Evolutionary conservation across 2,888 invertebrate species (phyloP), one percentile per base, ranked within the genome.

Genomic region (Epinotia bilunana): DNA sequence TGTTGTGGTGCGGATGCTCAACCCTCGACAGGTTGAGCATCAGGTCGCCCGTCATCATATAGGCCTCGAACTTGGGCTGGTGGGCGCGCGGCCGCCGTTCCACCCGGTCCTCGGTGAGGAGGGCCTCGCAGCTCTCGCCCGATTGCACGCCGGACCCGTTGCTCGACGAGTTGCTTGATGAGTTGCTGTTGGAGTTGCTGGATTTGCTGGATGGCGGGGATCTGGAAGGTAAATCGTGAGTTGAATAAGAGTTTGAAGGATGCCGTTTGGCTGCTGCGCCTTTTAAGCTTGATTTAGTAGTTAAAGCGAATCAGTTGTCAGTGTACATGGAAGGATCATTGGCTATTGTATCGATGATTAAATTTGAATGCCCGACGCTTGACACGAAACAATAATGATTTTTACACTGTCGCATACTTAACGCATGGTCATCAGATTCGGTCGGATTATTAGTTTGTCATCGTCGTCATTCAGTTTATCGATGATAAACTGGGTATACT

Each of bases 1-100:
- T 93, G 79, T 95, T 94, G 82, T 93, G 90, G 81, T 95, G 95
- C 68, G 95, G 95, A 81, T 96, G 96, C 80, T 97, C 97, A 76
- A 97, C 97, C 82, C 97, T 95, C 77, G 98, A 98, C 81, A 99
- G 96, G 92, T 98, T 98, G 82, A 99, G 95, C 89, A 99, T 99
- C 86, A 98, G 96, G 91, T 99, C 99, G 63, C 99, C 99, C 46
- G 99, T 99, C 99, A 99, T 99, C 96, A 99, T 98, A 95, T 98
- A 99, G 74, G 98, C 98, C 93, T 98, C 98, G 93, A 97, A 98
- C 90, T 97, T 96, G 78, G 94, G 94, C 79, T 90, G 90, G 79
- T 88, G 84, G 80, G 83, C 85, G 81, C 91, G 88, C 76, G 90
- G 86, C 79, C 89, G 84, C 81, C 90, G 82, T 81, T 85, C 82